A percentile compares a stretch with the other conserved stretches of the same genome.
These are phyloP conservation scores for Dryadula phaetusa DNA, from an alignment of 2,888 invertebrate genomes.

Conservation along the genomic window DNA sequence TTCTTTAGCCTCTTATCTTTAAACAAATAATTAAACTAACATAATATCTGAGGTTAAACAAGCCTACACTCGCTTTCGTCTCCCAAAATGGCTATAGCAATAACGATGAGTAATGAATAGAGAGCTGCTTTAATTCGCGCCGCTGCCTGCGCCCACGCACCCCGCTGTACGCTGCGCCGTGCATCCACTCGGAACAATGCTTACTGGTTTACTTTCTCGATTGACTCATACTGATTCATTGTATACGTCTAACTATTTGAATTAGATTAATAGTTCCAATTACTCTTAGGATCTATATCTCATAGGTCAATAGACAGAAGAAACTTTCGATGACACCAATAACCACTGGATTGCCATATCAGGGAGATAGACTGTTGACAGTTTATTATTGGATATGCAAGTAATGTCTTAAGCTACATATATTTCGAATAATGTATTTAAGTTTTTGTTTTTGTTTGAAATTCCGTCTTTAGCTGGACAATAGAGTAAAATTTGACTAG, in stretches of 20 bases:
- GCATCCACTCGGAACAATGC: constrained; percentile 84
- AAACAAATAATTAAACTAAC: constrained; percentile 57
- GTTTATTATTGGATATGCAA: too few relatives aligned
- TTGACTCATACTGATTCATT: constrained; percentile 82
- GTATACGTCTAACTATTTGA: constrained; percentile 73
- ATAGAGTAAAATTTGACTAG: too few relatives aligned
- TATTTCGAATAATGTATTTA: neutral
- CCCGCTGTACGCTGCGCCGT: constrained; percentile 70
- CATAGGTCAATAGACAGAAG: constrained; percentile 57
- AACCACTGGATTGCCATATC: constrained; percentile 1
- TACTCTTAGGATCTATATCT: constrained; percentile 60
- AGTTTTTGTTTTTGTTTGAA: neutral
- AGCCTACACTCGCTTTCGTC: constrained; percentile 81
- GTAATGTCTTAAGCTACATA: too few relatives aligned
- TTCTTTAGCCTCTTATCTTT: constrained; percentile 55
- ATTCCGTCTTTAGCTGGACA: too few relatives aligned
- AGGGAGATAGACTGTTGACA: neutral
- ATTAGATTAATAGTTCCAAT: constrained; percentile 76
- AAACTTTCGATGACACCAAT: constrained; percentile 44
- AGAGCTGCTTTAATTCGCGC: constrained; percentile 82
- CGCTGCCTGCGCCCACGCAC: constrained; percentile 77
- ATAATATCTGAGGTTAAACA: constrained; percentile 56
- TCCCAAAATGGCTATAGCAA: constrained; percentile 80
- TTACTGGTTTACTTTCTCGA: constrained; percentile 83
- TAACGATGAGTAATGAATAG: constrained; percentile 84